A percentile compares a stretch with the other conserved stretches of the same genome.
phyloP scores from a whole-genome alignment of 2,888 invertebrate genomes.

The Asteroscopus sphinx region DNA sequence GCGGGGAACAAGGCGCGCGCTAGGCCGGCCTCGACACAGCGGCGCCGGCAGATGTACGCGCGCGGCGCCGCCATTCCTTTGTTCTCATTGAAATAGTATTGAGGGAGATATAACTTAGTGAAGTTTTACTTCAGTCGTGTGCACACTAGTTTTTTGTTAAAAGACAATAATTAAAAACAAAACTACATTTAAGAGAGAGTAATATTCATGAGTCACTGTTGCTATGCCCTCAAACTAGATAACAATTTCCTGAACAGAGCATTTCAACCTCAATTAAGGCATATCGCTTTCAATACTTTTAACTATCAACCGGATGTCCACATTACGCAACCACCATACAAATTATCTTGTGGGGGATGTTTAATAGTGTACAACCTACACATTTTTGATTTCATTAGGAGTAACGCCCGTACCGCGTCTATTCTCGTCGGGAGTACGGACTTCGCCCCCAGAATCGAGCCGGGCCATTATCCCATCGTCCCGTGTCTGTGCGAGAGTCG shows the following conservation, averaged over 20 bases:
- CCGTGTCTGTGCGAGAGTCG: slow-evolving; percentile 67
- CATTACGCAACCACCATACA: slow-evolving; percentile 24
- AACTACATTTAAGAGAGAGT: too few species aligned
- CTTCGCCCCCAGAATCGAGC: slow-evolving; percentile 70
- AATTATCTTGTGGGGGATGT: slow-evolving; percentile 46
- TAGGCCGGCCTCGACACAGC: too few species aligned
- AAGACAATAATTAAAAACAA: too few species aligned
- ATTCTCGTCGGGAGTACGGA: slow-evolving; percentile 63
- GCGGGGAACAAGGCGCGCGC: too few species aligned
- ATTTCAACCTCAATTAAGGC: slow-evolving; percentile 35
- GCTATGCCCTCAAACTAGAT: slow-evolving; percentile 8
- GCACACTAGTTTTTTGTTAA: too few species aligned
- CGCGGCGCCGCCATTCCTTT: too few species aligned
- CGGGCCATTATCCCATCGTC: slow-evolving; percentile 75
- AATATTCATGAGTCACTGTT: background rate
- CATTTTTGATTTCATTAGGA: slow-evolving; percentile 47
- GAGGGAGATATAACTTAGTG: too few species aligned
- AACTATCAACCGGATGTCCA: slow-evolving; percentile 36
- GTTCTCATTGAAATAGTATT: too few species aligned
- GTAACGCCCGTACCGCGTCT: slow-evolving; percentile 48
- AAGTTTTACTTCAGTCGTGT: too few species aligned
- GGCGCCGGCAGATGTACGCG: too few species aligned
- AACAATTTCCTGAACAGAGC: slow-evolving; percentile 32
- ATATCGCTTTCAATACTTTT: slow-evolving; percentile 30
- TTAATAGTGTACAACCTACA: slow-evolving; percentile 44